These are phyloP conservation scores for Xestia sexstrigata DNA, from an alignment of 2,888 invertebrate genomes.

Conservation along the genomic window DNA sequence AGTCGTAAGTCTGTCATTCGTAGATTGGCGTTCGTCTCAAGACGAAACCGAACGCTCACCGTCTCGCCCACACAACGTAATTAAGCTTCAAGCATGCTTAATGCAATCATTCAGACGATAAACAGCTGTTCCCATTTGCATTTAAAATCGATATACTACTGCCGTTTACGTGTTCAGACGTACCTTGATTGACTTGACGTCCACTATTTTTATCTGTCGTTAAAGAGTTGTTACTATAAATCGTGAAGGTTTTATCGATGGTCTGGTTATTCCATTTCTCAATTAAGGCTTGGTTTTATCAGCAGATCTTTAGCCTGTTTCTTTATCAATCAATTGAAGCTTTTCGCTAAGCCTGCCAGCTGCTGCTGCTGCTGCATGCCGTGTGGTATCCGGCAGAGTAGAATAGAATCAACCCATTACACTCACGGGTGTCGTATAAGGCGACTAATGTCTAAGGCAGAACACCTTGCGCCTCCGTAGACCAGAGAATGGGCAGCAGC, in stretches of 20 bases:
- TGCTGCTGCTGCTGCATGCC: too few relatives aligned
- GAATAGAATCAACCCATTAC: too few relatives aligned
- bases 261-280: constrained; percentile 46
- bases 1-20: constrained; percentile 85
- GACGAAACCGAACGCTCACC: constrained; percentile 65
- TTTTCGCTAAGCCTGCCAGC: too few relatives aligned
- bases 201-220: constrained; percentile 65
- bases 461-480: too few relatives aligned
- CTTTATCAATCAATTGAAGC: neutral
- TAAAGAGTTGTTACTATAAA: constrained; percentile 58
- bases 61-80: constrained; percentile 83
- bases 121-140: constrained; percentile 88
- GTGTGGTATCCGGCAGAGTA: too few relatives aligned
- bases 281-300: constrained; percentile 40
- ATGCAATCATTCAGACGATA: constrained; percentile 84
- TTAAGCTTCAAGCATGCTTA: constrained; percentile 84
- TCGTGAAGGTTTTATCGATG: constrained; percentile 56
- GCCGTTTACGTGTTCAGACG: constrained; percentile 67
- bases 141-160: constrained; percentile 82
- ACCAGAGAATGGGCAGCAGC: too few relatives aligned
- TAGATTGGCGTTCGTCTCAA: constrained; percentile 78
- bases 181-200: constrained; percentile 70
- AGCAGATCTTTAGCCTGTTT: neutral
- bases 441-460: too few relatives aligned
- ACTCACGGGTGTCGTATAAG: too few relatives aligned